These are phyloP conservation scores for Andrena hattorfiana DNA, from an alignment of 2,888 invertebrate genomes.

Conservation along the genomic window DNA sequence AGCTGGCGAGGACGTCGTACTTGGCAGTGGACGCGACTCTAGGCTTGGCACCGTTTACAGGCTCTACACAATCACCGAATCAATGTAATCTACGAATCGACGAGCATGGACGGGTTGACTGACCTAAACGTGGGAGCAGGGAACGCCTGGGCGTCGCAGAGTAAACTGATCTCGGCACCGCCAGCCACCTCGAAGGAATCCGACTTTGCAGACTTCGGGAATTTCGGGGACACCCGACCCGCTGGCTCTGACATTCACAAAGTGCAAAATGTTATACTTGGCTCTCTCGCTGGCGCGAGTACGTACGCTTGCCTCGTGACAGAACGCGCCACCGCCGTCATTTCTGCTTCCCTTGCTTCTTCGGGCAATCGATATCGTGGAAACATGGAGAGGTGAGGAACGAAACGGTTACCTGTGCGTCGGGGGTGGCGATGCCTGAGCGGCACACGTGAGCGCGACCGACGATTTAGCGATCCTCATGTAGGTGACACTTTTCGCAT, in stretches of 20 bases:
- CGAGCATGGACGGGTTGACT: slow-evolving; percentile 55
- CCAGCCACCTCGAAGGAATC: slow-evolving; percentile 77
- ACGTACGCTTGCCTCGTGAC: neutral
- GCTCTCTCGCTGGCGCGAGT: neutral
- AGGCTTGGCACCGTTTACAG: slow-evolving; percentile 87
- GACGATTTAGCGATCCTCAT: slow-evolving; percentile 84
- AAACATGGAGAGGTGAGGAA: neutral
- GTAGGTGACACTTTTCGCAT: slow-evolving; percentile 85
- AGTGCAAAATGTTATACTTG: slow-evolving; percentile 13
- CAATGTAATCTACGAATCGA: slow-evolving; percentile 5
- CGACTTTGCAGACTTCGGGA: slow-evolving; percentile 85
- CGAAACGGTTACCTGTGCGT: slow-evolving; percentile 87
- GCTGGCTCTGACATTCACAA: slow-evolving; percentile 80
- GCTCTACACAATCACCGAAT: slow-evolving; percentile 84
- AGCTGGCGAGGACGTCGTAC: slow-evolving; percentile 86
- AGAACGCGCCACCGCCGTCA: slow-evolving; percentile 41
- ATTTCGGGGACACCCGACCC: slow-evolving; percentile 83
- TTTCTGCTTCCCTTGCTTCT: neutral
- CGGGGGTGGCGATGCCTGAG: slow-evolving; percentile 91
- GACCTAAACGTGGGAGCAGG: slow-evolving; percentile 82
- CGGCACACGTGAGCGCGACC: slow-evolving; percentile 89
- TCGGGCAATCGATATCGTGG: neutral
- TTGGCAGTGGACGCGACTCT: slow-evolving; percentile 88
- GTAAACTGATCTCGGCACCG: slow-evolving; percentile 82
- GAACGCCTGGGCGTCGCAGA: slow-evolving; percentile 82